These are phyloP conservation scores for Epirrhoe tristata DNA, from an alignment of 2,888 invertebrate species.

Conservation along the genomic window DNA sequence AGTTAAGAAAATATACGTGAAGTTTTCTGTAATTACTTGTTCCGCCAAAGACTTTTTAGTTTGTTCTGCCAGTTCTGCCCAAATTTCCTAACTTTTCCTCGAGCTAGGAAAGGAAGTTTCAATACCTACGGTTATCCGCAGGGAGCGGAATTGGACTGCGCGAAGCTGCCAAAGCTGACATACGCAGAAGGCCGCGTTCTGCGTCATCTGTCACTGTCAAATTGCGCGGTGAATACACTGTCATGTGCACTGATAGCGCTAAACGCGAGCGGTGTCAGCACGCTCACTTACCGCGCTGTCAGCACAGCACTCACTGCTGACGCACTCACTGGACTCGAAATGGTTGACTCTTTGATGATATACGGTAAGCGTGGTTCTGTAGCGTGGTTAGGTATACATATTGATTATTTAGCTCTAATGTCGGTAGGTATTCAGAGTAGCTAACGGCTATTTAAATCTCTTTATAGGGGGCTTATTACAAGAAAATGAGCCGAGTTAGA, in stretches of 20 bases:
- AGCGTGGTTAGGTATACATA: too few relatives aligned
- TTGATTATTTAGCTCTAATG: too few relatives aligned
- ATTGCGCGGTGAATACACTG: not conserved
- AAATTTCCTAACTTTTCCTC: too few relatives aligned
- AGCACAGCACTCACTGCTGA: conserved; percentile 4
- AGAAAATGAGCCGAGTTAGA: too few relatives aligned
- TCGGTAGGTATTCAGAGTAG: too few relatives aligned
- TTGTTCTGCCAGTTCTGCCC: too few relatives aligned
- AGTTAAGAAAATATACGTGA: too few relatives aligned
- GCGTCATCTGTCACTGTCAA: not conserved
- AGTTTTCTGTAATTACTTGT: too few relatives aligned
- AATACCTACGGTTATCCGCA: not conserved
- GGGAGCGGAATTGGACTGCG: not conserved
- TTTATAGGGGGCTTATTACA: too few relatives aligned
- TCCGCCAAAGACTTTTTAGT: too few relatives aligned
- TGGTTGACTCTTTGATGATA: not conserved
- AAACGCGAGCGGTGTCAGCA: not conserved
- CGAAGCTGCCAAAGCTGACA: not conserved
- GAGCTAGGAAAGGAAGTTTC: too few relatives aligned
- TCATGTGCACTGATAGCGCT: not conserved
- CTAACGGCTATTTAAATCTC: too few relatives aligned
- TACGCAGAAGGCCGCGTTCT: not conserved
- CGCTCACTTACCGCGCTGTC: not conserved
- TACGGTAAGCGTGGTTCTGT: not conserved
- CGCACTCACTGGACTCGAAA: not conserved